Percentiles rank a stretch among this genome's conserved stretches.
These are phyloP conservation scores for Hycleus cichorii DNA, from an alignment of 1,140 invertebrate genomes.

Conservation along the genomic window DNA sequence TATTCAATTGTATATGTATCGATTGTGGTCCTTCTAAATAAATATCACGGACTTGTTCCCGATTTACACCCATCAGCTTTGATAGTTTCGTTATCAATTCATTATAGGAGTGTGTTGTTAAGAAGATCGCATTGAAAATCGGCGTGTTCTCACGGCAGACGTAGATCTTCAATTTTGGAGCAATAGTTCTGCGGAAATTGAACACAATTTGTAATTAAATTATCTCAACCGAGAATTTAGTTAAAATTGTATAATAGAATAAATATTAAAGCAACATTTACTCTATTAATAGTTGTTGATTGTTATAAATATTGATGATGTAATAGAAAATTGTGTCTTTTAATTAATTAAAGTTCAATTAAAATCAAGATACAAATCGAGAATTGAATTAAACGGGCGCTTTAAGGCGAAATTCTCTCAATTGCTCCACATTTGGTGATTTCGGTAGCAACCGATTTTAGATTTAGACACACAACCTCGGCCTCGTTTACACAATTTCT, in stretches of 20 bases:
- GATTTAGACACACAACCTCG: no score
- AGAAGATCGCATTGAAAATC: constrained; percentile 74
- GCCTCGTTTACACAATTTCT: no score
- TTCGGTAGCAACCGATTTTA: no score
- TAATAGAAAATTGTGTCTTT: no score
- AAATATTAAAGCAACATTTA: no score
- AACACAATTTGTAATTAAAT: not conserved
- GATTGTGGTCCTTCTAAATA: constrained; percentile 66
- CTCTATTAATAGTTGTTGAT: no score
- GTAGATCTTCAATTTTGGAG: constrained; percentile 72
- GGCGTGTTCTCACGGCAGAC: constrained; percentile 59
- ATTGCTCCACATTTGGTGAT: no score
- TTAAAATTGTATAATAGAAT: not conserved
- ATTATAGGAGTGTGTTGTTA: constrained; percentile 56
- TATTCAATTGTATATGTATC: constrained; percentile 66
- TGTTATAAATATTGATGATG: no score
- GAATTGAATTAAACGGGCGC: no score
- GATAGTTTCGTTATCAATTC: constrained; percentile 64
- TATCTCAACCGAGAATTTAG: not conserved
- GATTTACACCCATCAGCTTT: constrained; percentile 48
- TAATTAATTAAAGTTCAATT: no score
- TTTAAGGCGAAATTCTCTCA: no score
- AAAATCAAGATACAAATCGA: no score
- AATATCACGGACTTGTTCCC: constrained; percentile 51
- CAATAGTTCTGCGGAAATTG: constrained; percentile 51